Evolutionary conservation across 2,888 invertebrate genomes (phyloP).

Genomic region (Auanema freiburgensis): DNA sequence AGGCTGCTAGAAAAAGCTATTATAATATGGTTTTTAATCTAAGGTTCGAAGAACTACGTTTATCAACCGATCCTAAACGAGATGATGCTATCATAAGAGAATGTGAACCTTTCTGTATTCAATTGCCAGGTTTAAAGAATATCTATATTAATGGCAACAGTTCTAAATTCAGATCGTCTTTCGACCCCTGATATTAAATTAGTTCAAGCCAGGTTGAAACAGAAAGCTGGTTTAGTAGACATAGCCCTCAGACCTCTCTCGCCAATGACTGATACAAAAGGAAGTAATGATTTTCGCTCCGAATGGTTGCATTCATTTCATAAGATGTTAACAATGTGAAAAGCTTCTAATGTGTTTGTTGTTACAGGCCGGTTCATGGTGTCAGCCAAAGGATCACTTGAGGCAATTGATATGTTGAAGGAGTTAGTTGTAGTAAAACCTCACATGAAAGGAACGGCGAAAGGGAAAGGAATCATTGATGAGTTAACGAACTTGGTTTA

Average conservation of each 20-base stretch:
- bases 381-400: slow-evolving; percentile 35
- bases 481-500: too few species aligned
- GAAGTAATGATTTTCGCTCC: not conserved
- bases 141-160: not conserved
- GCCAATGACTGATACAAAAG: too few species aligned
- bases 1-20: slow-evolving; percentile 22
- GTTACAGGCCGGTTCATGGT: slow-evolving; percentile 24
- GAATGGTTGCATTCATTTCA: not conserved
- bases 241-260: not conserved
- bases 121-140: slow-evolving; percentile 28
- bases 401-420: slow-evolving; percentile 30
- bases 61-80: slow-evolving; percentile 24
- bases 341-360: not conserved
- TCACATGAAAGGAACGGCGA: not conserved
- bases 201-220: not conserved
- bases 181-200: too few species aligned
- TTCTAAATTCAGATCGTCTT: not conserved
- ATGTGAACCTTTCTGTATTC: slow-evolving; percentile 38
- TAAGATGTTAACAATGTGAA: not conserved
- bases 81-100: slow-evolving; percentile 31
- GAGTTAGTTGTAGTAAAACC: slow-evolving; percentile 32
- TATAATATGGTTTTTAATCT: slow-evolving; percentile 42
- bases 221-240: not conserved
- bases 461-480: not conserved
- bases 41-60: slow-evolving; percentile 42